Percentiles rank a stretch among this genome's conserved stretches.
Conservation (phyloP, 2,113 vertebrate genomes). For the Syrmaticus mikado region DNA sequence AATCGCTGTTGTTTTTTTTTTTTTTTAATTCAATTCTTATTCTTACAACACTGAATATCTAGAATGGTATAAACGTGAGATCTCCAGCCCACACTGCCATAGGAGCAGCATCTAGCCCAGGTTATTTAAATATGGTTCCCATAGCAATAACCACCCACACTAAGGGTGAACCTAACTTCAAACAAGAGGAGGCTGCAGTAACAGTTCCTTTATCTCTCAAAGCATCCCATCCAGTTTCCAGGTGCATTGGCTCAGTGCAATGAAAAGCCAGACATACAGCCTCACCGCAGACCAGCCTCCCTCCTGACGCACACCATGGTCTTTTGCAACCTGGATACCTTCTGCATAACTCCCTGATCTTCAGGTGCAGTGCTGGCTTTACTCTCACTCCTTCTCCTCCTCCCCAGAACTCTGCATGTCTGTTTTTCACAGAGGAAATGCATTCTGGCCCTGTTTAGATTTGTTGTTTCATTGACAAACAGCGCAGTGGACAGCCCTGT, state of each 20-base stretch:
- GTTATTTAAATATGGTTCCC: not conserved
- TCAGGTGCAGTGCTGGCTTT: not conserved
- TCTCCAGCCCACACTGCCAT: not conserved
- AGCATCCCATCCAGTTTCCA: not conserved
- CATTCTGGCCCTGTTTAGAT: constrained; percentile 72
- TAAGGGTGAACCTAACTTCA: not conserved
- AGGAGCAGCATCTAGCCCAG: not conserved
- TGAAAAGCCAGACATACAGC: not conserved
- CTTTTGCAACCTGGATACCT: not conserved
- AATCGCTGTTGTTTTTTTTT: not conserved
- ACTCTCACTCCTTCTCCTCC: not conserved
- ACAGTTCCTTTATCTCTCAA: not conserved
- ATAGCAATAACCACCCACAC: not conserved
- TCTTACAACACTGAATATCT: not conserved
- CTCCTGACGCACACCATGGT: rapidly evolving
- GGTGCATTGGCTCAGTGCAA: not conserved
- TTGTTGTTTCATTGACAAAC: constrained; percentile 80
- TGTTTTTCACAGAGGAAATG: constrained; percentile 76
- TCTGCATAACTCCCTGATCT: not conserved
- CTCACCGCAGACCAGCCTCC: not conserved
- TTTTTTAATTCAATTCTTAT: too few relatives aligned
- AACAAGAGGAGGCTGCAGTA: not conserved
- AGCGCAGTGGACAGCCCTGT: constrained; percentile 61
- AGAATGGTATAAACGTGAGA: not conserved
- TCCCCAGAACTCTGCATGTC: not conserved